Base-by-base conservation (phyloP, 2,113 vertebrate genomes). In the Crotalus tigris region DNA sequence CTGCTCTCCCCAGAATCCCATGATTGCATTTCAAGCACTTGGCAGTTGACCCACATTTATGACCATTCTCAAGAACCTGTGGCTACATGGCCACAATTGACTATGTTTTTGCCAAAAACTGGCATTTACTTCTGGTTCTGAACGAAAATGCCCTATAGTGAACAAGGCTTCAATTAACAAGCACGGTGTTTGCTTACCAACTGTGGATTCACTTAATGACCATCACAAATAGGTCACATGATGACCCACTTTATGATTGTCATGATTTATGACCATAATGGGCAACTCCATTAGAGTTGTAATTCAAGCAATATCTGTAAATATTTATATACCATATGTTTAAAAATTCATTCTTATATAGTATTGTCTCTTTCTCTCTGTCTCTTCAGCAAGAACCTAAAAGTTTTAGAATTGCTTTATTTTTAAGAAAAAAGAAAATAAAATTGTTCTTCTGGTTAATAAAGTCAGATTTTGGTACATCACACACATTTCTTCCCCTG, bases 41-140 rank as follows among this genome's bases (percentile, higher is more conserved):
- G 93, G 54, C 91, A 92, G 92, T 59, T 59, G 7, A 95, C 81
- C 94, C 92, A 89, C 93, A 94, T 92, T 95, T 97, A 91, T 46
- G 13, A 29, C 59, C 46, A 90, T 39, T 44, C 57, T 58, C 3
- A 11, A 96, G 5, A 39, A 7, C 75, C 75, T 85, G 75, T 85
- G n/a, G 75, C 26, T 7, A 33, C 3, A 19, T 19, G 33, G 39
- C 12, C 69, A 15, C n/a, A 57, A 57, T 5, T 57, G 19, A 57
- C 57, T 58, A 58, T 23, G 23, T 58, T 58, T 58, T 58, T 58
- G 58, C 23, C 58, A 24, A 59, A 59, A 59, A 23, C 58, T 59
- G 58, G 58, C 23, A 24, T 59, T 59, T 59, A 59, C 23, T 59
- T 24, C 58, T 59, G 58, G 58, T 59, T 24, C 58, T 59, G 21